phyloP scores from a whole-genome alignment of 2,113 vertebrate genomes.

The Syngnathus scovelli region DNA sequence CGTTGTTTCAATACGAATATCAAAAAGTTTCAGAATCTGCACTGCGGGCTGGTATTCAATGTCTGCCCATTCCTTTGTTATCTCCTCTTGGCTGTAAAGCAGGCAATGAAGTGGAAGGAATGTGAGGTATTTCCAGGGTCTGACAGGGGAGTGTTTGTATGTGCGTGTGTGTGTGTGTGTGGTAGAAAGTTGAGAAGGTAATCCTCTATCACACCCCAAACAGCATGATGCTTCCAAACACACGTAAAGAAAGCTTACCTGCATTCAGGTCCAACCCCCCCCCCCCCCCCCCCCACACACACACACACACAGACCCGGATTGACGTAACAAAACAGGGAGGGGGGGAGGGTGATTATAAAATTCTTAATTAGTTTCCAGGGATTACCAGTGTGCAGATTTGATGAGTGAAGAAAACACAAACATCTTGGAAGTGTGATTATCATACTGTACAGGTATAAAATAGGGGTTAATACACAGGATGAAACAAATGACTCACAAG shows the following conservation, averaged over 20 bases:
- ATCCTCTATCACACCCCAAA: constrained; percentile 56
- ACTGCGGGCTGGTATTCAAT: constrained; percentile 41
- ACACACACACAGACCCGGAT: constrained; percentile 8
- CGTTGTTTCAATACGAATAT: constrained; percentile 23
- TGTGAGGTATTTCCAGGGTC: constrained; percentile 67
- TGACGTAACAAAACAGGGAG: constrained; percentile 46
- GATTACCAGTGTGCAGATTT: constrained; percentile 72
- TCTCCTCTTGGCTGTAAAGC: constrained; percentile 60
- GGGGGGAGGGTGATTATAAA: constrained; percentile 59
- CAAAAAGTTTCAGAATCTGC: constrained; percentile 27
- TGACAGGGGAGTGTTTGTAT: constrained; percentile 40
- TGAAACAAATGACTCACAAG: constrained; percentile 72
- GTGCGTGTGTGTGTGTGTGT: constrained; percentile 12
- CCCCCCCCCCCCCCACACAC: no score
- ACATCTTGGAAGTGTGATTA: constrained; percentile 67
- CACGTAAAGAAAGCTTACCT: constrained; percentile 43
- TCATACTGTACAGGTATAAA: constrained; percentile 67
- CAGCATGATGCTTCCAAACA: constrained; percentile 45
- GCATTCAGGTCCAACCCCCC: constrained; percentile 28
- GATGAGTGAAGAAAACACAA: constrained; percentile 60
- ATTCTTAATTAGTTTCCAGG: constrained; percentile 74
- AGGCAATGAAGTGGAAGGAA: constrained; percentile 67
- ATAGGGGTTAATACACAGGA: constrained; percentile 73
- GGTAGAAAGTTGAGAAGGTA: constrained; percentile 40
- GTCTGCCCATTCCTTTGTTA: constrained; percentile 63